Base-by-base conservation (phyloP, 1,140 invertebrate species). In the Argopecten irradians region DNA sequence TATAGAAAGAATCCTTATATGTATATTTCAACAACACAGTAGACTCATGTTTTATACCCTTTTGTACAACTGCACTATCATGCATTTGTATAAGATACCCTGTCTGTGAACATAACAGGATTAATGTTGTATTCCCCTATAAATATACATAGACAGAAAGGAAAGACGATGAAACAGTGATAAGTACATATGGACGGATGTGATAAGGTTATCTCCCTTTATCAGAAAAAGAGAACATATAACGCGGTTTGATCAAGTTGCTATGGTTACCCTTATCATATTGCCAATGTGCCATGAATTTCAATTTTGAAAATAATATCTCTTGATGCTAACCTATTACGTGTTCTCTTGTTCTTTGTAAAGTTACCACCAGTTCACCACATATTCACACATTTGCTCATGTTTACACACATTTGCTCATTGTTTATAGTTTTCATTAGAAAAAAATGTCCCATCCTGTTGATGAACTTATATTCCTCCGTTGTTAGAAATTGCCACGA, bases 151-250 rank as follows among this genome's bases (percentile, higher is more conserved):
- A 71, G 55, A 71, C 55, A 71, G 55, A 28, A 71, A 71, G 55
- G 55, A 71, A 71, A 71, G 55, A 71, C 55, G 55, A 71, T 71
- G 55, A 71, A 71, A 71, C 55, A 71, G 55, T 71, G 55, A 71
- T 71, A n/a, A 11, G n/a, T 71, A 71, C 55, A 71, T 71, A 71
- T 71, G 55, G 55, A 71, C 55, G 55, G 55, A 71, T 71, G 55
- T 71, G 55, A 71, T 71, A 71, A 71, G 55, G 55, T 71, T 71
- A 71, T 71, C 55, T 71, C 55, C 55, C 55, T 71, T 71, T 71
- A 71, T 71, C 55, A 71, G 55, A 71, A 71, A 28, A 71, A 71
- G 55, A 71, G 55, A 71, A 71, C 55, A 71, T 71, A 71, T 71
- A 71, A 71, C 55, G 28, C 28, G 55, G 55, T n/a, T 71, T 39